Conservation (phyloP, 2,113 vertebrate genomes). For the Spermophilus dauricus region DNA sequence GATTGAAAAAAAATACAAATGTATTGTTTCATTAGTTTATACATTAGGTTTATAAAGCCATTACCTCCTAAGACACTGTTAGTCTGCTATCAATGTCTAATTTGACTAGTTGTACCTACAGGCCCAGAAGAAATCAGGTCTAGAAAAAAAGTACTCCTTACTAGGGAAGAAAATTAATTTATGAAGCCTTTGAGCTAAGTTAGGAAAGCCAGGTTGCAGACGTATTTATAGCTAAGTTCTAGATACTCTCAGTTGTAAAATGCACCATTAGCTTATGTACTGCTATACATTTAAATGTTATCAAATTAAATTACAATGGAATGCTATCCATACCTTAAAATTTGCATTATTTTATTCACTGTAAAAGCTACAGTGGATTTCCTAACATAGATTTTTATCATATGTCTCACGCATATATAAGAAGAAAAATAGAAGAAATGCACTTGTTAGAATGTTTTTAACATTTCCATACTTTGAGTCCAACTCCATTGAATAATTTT, state of each 20-base stretch:
- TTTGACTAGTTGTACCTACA: background rate
- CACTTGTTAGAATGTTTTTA: background rate
- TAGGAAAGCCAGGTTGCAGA: background rate
- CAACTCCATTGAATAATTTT: background rate
- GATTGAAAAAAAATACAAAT: background rate
- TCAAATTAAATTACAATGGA: background rate
- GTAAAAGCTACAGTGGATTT: background rate
- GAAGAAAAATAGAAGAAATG: background rate
- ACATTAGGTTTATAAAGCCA: background rate
- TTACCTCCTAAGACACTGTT: background rate
- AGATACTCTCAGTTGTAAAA: background rate
- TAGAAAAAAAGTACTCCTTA: background rate
- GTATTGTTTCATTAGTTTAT: background rate
- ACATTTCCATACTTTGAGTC: background rate
- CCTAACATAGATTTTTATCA: background rate
- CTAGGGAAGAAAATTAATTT: background rate
- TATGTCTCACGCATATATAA: background rate
- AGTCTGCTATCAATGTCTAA: background rate
- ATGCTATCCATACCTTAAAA: background rate
- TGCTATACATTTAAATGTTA: background rate
- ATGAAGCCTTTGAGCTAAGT: background rate
- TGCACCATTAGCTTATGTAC: background rate
- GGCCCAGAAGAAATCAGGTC: background rate
- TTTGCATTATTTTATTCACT: background rate
- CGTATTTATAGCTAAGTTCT: background rate